Base-by-base conservation (phyloP, 2,797 vertebrate genomes). In the Neomorphus geoffroyi region DNA sequence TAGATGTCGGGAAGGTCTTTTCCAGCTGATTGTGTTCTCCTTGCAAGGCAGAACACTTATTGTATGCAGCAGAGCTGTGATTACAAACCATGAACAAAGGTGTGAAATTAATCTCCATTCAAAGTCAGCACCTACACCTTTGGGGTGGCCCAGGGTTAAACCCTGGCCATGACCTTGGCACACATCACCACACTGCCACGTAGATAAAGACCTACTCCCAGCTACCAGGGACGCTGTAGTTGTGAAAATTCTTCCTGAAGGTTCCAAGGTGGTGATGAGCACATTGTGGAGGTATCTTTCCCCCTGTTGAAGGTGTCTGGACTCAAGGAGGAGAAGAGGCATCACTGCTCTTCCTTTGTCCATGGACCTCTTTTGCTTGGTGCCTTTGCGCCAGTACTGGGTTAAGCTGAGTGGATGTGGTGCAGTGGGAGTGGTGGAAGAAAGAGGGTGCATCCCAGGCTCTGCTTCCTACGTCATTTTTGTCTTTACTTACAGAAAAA, bases 141-240 rank as follows among this genome's bases (percentile, higher is more conserved):
- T 0, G 1, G 39, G 9, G 18, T n/a, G n/a, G 27, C 32, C n/a
- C 69, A 82, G 22, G 35, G 13, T 19, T 37, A 75, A 46, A 39
- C 39, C 45, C 71, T 56, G 2, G 2, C 32, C 1, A 0, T 33
- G 39, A 75, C 72, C 41, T 65, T 1, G 1, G 58, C 41, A 74
- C 18, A 33, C 41, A 46, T 70, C 4, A 61, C 32, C 27, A 3
- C 35, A 65, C 30, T 77, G 6, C 30, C 46, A 28, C 10, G 41
- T 26, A 71, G 19, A 33, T n/a, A 60, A 51, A 30, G 27, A 73
- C 15, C 13, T 66, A 35, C 12, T 69, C 21, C 23, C 18, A 11
- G 3, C 33, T 67, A 7, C 41, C 15, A 56, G 28, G 10, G 35
- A 91, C 45, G 43, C 9, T 43, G 21, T 27, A 54, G 8, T 1